A percentile compares a stretch with the other conserved stretches of the same genome.
Evolutionary conservation across 2,113 vertebrate genomes (phyloP).

Genomic region (Oryzias celebensis): DNA sequence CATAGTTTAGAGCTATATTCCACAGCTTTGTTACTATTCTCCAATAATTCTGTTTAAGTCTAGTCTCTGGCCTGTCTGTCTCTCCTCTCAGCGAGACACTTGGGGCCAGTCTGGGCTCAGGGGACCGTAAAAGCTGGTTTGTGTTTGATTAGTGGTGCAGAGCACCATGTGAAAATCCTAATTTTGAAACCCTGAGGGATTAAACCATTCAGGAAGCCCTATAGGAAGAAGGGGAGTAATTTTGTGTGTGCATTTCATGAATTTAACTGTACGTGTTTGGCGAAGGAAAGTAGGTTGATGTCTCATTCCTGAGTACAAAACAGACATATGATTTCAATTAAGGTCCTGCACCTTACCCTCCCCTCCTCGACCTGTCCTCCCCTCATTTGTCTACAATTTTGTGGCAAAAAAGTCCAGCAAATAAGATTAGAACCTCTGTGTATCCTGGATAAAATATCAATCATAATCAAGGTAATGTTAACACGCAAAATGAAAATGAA

Average conservation of each 20-base stretch:
- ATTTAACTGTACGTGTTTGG: slow-evolving; percentile 24
- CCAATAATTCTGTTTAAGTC: not conserved
- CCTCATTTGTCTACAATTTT: slow-evolving; percentile 13
- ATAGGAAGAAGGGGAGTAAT: slow-evolving; percentile 6
- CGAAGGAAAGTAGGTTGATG: slow-evolving; percentile 26
- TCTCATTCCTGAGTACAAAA: slow-evolving; percentile 31
- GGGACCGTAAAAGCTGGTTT: slow-evolving; percentile 57
- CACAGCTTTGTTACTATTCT: slow-evolving; percentile 3
- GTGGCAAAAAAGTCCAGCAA: slow-evolving; percentile 32
- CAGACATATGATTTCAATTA: slow-evolving; percentile 74
- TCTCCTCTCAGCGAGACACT: slow-evolving; percentile 28
- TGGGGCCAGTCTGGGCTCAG: slow-evolving; percentile 22
- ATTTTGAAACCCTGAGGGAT: slow-evolving; percentile 61
- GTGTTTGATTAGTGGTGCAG: slow-evolving; percentile 68
- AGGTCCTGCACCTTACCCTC: slow-evolving; percentile 33
- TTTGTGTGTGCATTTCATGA: slow-evolving; percentile 7
- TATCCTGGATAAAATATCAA: slow-evolving; percentile 9
- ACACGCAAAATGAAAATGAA: not conserved
- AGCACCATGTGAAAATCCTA: slow-evolving; percentile 65
- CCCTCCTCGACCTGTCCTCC: slow-evolving; percentile 15
- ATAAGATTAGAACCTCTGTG: slow-evolving; percentile 28
- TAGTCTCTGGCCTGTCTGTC: slow-evolving; percentile 12
- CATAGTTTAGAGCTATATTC: not conserved
- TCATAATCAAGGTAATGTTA: not conserved
- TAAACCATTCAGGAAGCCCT: slow-evolving; percentile 46